Conservation (phyloP, 1,140 invertebrate genomes). For the Aphidius gifuensis region DNA sequence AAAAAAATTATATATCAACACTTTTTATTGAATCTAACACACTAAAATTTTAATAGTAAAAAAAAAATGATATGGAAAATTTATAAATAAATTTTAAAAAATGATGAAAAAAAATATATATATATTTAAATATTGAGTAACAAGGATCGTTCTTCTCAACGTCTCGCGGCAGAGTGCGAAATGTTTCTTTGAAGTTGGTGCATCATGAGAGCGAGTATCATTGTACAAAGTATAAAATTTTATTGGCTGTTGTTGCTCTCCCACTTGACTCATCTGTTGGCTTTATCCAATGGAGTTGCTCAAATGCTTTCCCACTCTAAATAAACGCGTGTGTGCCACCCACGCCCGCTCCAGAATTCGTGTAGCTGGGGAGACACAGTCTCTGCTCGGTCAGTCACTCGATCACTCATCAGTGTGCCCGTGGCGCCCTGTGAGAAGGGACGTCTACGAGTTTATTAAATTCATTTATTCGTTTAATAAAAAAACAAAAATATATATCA, state of each 20-base stretch:
- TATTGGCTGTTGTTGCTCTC: conserved; percentile 11
- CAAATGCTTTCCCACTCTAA: conserved; percentile 15
- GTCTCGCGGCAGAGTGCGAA: conserved; percentile 39
- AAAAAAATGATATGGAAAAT: too few relatives aligned
- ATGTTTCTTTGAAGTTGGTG: conserved; percentile 11
- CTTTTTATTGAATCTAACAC: too few relatives aligned
- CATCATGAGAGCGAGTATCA: background rate
- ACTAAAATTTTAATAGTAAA: too few relatives aligned
- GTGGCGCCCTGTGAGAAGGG: conserved; percentile 45
- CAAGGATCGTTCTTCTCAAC: conserved; percentile 26
- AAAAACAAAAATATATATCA: too few relatives aligned
- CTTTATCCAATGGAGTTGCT: conserved; percentile 32
- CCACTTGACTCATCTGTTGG: conserved; percentile 26
- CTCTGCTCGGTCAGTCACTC: conserved; percentile 33
- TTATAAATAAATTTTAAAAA: too few relatives aligned
- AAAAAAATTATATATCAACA: too few relatives aligned
- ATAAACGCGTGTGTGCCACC: conserved; percentile 45
- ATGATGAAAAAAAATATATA: too few relatives aligned
- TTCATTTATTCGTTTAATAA: too few relatives aligned
- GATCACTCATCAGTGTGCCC: conserved; percentile 45
- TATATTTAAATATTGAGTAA: background rate
- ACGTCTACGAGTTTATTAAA: conserved; percentile 17
- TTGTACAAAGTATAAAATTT: too few relatives aligned
- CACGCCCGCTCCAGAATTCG: conserved; percentile 39
- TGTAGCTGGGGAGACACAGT: conserved; percentile 28